These are phyloP conservation scores for Leguminivora glycinivorella DNA, from an alignment of 1,140 invertebrate genomes.

Conservation along the genomic window DNA sequence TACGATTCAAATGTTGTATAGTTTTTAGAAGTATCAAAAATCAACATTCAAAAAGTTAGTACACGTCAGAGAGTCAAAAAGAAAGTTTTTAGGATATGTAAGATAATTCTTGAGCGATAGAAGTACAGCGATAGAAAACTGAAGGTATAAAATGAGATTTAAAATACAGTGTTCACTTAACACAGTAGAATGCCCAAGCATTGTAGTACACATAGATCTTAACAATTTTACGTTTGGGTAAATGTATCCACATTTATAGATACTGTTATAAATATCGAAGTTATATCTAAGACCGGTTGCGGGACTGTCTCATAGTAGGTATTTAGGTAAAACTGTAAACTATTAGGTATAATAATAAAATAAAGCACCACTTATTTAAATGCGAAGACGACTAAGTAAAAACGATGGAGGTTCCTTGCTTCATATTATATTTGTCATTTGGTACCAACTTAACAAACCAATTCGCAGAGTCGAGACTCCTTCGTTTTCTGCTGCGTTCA, in stretches of 20 bases:
- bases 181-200: slow-evolving; percentile 44
- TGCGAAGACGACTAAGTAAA: neutral
- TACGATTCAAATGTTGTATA: slow-evolving; percentile 14
- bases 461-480: too few species aligned
- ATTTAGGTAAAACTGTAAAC: neutral
- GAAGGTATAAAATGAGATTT: slow-evolving; percentile 14
- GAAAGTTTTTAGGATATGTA: slow-evolving; percentile 26
- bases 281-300: slow-evolving; percentile 31
- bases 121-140: slow-evolving; percentile 5
- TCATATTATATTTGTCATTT: neutral
- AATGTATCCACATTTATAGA: slow-evolving; percentile 31
- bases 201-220: slow-evolving; percentile 33
- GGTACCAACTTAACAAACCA: too few species aligned
- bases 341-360: neutral
- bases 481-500: too few species aligned
- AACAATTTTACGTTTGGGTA: slow-evolving; percentile 35
- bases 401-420: neutral
- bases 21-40: slow-evolving; percentile 25
- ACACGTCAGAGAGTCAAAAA: slow-evolving; percentile 24
- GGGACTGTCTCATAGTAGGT: neutral
- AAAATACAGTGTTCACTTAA: slow-evolving; percentile 44
- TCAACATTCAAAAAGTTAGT: slow-evolving; percentile 26
- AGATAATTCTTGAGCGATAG: slow-evolving; percentile 22
- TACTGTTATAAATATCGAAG: slow-evolving; percentile 33
- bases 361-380: neutral